These are phyloP conservation scores for Ptychoptera albimana DNA, from an alignment of 2,888 invertebrate species.

Conservation along the genomic window DNA sequence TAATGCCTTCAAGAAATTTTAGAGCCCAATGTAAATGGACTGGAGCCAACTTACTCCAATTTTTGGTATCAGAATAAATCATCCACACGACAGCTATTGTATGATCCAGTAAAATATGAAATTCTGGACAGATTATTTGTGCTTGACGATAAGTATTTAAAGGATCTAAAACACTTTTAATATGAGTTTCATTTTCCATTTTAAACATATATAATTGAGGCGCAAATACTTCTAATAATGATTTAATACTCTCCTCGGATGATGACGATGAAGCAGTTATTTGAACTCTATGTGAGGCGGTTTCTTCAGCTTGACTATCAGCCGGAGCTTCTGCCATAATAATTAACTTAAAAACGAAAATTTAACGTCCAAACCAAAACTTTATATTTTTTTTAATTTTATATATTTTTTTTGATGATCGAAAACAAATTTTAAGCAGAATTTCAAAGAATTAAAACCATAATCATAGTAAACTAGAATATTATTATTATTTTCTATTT, in stretches of 20 bases:
- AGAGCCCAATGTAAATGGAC: conserved; percentile 13
- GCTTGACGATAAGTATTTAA: background rate
- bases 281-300: background rate
- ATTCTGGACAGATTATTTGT: conserved; percentile 11
- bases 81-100: conserved; percentile 13
- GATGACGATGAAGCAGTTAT: background rate
- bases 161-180: background rate
- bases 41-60: conserved; percentile 6
- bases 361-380: too few species aligned
- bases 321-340: background rate
- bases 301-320: background rate
- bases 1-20: conserved; percentile 13
- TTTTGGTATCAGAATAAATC: conserved; percentile 8
- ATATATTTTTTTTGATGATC: too few species aligned
- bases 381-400: too few species aligned
- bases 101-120: conserved; percentile 13
- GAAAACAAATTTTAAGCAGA: too few species aligned
- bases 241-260: background rate
- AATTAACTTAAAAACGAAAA: background rate
- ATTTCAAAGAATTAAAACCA: too few species aligned
- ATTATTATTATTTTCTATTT: too few species aligned
- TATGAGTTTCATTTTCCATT: background rate
- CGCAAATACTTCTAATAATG: background rate
- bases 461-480: too few species aligned
- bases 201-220: background rate